Percentiles rank a stretch among this genome's conserved stretches.
Evolutionary conservation across 1,140 invertebrate genomes (phyloP).

Genomic region (Drosophila nikananu): DNA sequence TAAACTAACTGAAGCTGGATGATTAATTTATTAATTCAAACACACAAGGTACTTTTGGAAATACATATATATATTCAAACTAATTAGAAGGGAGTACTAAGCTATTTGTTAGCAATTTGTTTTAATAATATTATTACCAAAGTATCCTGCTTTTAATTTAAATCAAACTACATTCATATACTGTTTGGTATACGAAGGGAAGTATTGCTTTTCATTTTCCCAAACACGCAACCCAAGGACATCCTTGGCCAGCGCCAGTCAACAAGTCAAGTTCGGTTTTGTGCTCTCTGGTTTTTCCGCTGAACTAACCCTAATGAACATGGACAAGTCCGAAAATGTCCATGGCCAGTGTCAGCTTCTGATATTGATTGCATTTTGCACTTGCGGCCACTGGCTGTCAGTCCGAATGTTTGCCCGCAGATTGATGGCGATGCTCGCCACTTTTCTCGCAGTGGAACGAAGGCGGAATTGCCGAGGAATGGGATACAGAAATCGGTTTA

Average conservation of each 20-base stretch:
- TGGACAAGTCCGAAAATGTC: slow-evolving; percentile 18
- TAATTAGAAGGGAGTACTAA: background rate
- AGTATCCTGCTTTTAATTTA: background rate
- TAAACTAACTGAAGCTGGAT: background rate
- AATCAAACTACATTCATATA: background rate
- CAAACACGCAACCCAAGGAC: background rate
- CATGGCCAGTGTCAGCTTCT: slow-evolving; percentile 38
- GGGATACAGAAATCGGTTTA: slow-evolving; percentile 8
- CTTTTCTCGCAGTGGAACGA: slow-evolving; percentile 7
- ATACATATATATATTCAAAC: background rate
- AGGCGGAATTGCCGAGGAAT: background rate
- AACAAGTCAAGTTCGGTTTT: slow-evolving; percentile 7
- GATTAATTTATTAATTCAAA: background rate
- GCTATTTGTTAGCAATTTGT: too few relatives aligned
- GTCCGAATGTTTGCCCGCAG: slow-evolving; percentile 28
- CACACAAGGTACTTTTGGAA: background rate
- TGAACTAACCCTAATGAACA: slow-evolving; percentile 47
- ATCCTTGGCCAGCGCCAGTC: background rate
- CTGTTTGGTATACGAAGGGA: background rate
- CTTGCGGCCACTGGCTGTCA: slow-evolving; percentile 43
- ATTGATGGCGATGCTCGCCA: slow-evolving; percentile 36
- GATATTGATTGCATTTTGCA: slow-evolving; percentile 68
- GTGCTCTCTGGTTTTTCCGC: slow-evolving; percentile 7
- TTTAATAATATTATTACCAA: background rate
- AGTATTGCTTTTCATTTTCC: slow-evolving; percentile 5